phyloP scores from a whole-genome alignment of 2,888 invertebrate species.

The Sepioteuthis lessoniana region DNA sequence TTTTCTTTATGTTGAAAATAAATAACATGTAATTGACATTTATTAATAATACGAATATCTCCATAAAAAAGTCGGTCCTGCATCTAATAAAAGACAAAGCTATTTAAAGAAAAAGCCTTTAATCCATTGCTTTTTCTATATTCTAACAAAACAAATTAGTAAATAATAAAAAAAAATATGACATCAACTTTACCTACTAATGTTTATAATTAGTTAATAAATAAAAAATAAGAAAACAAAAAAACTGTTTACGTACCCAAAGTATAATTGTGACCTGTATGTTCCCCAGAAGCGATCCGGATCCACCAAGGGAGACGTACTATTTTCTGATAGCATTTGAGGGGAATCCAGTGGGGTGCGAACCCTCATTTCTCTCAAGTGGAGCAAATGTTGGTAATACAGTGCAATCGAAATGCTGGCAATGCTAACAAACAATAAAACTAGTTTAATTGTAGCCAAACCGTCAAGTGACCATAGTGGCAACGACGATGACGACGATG shows the following conservation, averaged over 20 bases:
- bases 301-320: conserved; percentile 59
- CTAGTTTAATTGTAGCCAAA: not conserved
- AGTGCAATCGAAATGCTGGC: conserved; percentile 70
- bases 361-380: conserved; percentile 59
- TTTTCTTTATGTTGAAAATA: too few relatives aligned
- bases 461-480: not conserved
- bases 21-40: too few relatives aligned
- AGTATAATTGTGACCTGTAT: conserved; percentile 78
- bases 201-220: too few relatives aligned
- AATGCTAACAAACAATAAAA: not conserved
- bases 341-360: conserved; percentile 64
- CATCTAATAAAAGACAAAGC: too few relatives aligned
- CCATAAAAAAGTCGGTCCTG: too few relatives aligned
- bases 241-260: conserved; percentile 36
- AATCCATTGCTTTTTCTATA: too few relatives aligned
- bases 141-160: too few relatives aligned
- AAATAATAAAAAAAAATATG: too few relatives aligned
- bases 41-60: too few relatives aligned
- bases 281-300: conserved; percentile 85
- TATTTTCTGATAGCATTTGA: conserved; percentile 62
- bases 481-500: not conserved
- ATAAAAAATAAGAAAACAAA: not conserved
- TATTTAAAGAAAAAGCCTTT: too few relatives aligned
- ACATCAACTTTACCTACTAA: too few relatives aligned
- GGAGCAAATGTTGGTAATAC: conserved; percentile 60